Conservation (phyloP, 2,797 vertebrate species). For the Enteromius viviparus region DNA sequence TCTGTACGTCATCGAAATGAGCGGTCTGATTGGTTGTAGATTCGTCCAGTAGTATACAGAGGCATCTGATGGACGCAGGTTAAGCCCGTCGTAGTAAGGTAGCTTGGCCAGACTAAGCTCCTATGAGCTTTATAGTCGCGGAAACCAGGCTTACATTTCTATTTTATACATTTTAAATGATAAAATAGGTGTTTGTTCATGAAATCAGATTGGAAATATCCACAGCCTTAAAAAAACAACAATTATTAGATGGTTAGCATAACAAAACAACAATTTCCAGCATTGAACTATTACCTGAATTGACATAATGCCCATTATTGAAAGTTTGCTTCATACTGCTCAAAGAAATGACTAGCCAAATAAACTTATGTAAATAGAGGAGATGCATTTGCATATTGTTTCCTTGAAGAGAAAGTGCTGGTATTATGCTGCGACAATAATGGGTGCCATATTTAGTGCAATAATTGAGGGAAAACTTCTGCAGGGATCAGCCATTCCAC, state of each 20-base stretch:
- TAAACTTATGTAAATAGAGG: slow-evolving; percentile 25
- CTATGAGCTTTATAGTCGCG: no score
- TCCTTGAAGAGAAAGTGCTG: background rate
- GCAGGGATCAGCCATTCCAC: slow-evolving; percentile 60
- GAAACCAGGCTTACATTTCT: background rate
- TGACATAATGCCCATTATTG: slow-evolving; percentile 9
- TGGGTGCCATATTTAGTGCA: background rate
- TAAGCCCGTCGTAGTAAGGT: no score
- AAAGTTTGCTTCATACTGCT: background rate
- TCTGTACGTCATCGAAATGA: no score
- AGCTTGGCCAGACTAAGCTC: no score
- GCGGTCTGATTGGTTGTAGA: no score
- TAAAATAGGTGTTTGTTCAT: background rate
- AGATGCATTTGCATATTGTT: background rate
- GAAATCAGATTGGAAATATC: background rate
- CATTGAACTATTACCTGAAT: background rate
- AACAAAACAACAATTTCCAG: slow-evolving; percentile 1
- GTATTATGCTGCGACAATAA: slow-evolving; percentile 2
- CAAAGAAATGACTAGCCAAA: background rate
- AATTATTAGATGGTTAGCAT: background rate
- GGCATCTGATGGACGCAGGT: no score
- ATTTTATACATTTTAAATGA: background rate
- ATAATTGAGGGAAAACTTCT: slow-evolving; percentile 22
- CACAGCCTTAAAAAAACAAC: background rate
- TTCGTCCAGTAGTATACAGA: no score